Percentiles rank a stretch among this genome's conserved stretches.
phyloP scores from a whole-genome alignment of 2,113 vertebrate genomes.

The Psettodes erumei region DNA sequence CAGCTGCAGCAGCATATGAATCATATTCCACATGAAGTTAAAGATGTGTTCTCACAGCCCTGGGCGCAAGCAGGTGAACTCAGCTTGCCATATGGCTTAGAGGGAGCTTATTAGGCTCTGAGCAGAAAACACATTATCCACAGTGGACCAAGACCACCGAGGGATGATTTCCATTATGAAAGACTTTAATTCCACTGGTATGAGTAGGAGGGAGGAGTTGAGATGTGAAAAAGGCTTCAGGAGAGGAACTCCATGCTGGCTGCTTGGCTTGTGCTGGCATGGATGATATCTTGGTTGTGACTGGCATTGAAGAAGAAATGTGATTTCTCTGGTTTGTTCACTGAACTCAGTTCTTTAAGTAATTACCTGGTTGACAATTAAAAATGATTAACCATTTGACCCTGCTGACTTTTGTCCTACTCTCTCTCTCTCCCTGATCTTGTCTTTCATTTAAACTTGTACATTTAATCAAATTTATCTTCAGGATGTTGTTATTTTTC shows the following conservation, averaged over 20 bases:
- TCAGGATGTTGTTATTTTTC: background rate
- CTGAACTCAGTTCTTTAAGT: constrained; percentile 10
- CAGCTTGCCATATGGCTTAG: constrained; percentile 60
- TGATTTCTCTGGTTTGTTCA: constrained; percentile 8
- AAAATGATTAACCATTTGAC: background rate
- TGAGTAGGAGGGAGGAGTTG: background rate
- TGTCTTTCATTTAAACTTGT: constrained; percentile 2
- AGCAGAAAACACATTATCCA: constrained; percentile 73
- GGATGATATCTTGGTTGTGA: constrained; percentile 2
- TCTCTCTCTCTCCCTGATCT: background rate
- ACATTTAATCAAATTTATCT: background rate
- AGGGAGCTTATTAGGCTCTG: constrained; percentile 67
- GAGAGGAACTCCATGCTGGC: constrained; percentile 23
- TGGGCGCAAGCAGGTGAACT: constrained; percentile 51
- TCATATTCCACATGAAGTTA: constrained; percentile 44
- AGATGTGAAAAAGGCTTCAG: constrained; percentile 23
- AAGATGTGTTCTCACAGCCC: constrained; percentile 49
- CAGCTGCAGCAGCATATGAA: constrained; percentile 45
- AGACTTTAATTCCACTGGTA: constrained; percentile 63
- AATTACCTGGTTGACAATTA: constrained; percentile 19
- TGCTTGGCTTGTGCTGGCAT: background rate
- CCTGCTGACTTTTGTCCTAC: background rate
- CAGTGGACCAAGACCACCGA: constrained; percentile 61
- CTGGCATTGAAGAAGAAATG: background rate
- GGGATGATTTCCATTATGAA: constrained; percentile 66